Base-by-base conservation (phyloP, 2,888 invertebrate genomes). In the Acleris cristana region DNA sequence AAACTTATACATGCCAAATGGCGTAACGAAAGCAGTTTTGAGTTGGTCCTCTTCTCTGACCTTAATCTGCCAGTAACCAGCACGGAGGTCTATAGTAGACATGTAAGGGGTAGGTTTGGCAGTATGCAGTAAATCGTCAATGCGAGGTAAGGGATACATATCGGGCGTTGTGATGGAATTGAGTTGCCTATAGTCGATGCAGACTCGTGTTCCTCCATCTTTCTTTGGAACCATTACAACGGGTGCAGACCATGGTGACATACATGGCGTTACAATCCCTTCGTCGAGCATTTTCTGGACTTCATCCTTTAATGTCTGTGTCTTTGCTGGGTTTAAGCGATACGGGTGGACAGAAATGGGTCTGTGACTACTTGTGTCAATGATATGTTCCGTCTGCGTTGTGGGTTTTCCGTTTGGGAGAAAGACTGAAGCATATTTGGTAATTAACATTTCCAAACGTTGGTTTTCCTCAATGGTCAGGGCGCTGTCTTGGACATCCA, bases 31-130 rank as follows among this genome's bases (percentile, higher is more conserved):
- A n/a, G 23, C 16, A 16, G 53, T 53, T 26, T 53, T 53, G 2
- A 12, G 1, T 53, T 53, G 53, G 23, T 53, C 26, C 26, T 53
- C 53, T 23, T 53, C 53, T n/a, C 53, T 3, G 5, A 53, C 53
- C 16, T 53, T 23, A 5, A 53, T 53, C 5, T 53, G 53, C 53
- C 53, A 53, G 30, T 53, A 53, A 3, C 53, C 53, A n/a, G 26
- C 26, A 16, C 30, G 23, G 14, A 44, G 44, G n/a, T n/a, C n/a
- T n/a, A n/a, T n/a, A n/a, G n/a, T n/a, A n/a, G n/a, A n/a, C n/a
- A n/a, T n/a, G n/a, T n/a, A n/a, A n/a, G n/a, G n/a, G n/a, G n/a
- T n/a, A n/a, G 3, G 14, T 44, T 44, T 44, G 3, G 44, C 44
- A 16, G 14, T 44, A 14, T 44, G 44, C 44, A 44, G 14, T 4